Base-by-base conservation (phyloP, 2,113 vertebrate species). In the Indicator indicator region DNA sequence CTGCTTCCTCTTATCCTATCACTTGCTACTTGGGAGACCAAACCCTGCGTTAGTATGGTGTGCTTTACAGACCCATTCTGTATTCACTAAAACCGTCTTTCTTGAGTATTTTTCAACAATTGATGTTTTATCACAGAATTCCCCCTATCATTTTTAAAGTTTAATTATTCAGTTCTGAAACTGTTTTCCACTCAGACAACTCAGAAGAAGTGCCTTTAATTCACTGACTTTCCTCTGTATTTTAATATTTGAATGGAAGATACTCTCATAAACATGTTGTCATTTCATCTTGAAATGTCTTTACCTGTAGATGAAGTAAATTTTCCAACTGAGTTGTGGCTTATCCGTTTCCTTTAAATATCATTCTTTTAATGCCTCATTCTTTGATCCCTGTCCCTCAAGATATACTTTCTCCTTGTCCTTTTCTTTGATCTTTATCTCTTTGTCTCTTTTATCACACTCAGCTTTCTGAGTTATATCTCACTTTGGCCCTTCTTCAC, bases 391-490 rank as follows among this genome's bases (percentile, higher is more conserved):
- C 70, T 9, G 18, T 68, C 65, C 76, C 27, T 69, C 72, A 77
- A 86, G 73, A 62, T 44, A 48, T 7, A 36, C 28, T 78, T 93
- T 79, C 36, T 85, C 78, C 50, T 80, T 78, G 69, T 75, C 62
- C 33, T 21, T 48, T 90, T 86, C 93, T 94, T 96, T 96, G 86
- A 90, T 95, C 76, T 86, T 94, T 86, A 86, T 44, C 42, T 44
- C 42, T 44, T 52, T 52, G 24, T 94, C 74, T 84, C 56, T 89
- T 82, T 84, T 42, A 58, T 78, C 83, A 23, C 86, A 58, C 50
- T 93, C 19, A 73, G n/a, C 38, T 30, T 91, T 94, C 68, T 62
- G 42, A 94, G 59, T 80, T 86, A 2, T 19, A 55, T 86, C 76
- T 90, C 64, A 36, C 38, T 86, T 88, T 74, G 73, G 38, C 71